Base-by-base conservation (phyloP, 2,888 invertebrate genomes). In the Frankliniella fusca region DNA sequence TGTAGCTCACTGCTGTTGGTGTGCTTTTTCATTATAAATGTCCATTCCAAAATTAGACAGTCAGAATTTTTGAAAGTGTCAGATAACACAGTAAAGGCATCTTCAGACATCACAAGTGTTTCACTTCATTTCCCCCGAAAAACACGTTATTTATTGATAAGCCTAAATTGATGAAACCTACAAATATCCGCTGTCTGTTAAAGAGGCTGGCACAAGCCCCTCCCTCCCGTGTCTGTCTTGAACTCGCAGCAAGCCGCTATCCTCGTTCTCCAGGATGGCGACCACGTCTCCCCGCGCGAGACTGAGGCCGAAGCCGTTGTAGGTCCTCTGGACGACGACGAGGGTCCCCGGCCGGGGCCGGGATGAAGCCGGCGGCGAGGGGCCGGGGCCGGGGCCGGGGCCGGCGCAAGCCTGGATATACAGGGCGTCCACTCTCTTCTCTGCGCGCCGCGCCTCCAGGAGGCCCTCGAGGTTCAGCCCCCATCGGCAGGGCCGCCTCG, bases 11-110 rank as follows among this genome's bases (percentile, higher is more conserved):
- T 76, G 27, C 70, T 76, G 70, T 76, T 27, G 70, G 70, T 76
- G n/a, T 76, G 12, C 12, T 76, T 27, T 27, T 76, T 76, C 70
- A 76, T 27, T 23, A 27, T 27, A 76, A 76, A 76, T 76, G 70
- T 76, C 70, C 70, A 76, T 76, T 76, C 70, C 70, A 76, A 76
- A 76, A 76, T 76, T 23, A 27, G 70, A 76, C 70, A 9, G 54
- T 15, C 20, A 27, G 70, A 9, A 23, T 76, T 76, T 76, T 23
- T 70, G 23, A 23, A 70, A 76, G 70, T 70, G 70, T 76, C 27
- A 9, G 27, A 54, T 54, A 20, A 76, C 27, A 27, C 70, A 76
- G 70, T 76, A 76, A 76, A 76, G 27, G 70, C 70, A 76, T 76
- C 27, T 76, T 23, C 70, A 27, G 27, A 27, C 70, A 27, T 70